Evolutionary conservation across 2,888 invertebrate species (phyloP).

Genomic region (Meta bourneti): DNA sequence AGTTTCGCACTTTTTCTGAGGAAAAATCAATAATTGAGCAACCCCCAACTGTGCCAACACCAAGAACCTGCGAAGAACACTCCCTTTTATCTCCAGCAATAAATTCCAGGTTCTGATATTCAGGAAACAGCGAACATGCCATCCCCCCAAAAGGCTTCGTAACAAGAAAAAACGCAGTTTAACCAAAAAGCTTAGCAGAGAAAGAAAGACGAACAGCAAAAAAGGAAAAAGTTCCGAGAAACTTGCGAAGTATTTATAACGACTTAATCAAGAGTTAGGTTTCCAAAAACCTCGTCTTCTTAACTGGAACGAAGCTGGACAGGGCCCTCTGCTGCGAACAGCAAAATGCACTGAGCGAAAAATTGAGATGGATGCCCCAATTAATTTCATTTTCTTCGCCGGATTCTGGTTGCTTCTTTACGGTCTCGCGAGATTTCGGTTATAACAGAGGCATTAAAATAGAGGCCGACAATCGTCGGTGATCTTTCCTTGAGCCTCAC

Average conservation of each 20-base stretch:
- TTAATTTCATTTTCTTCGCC: conserved; percentile 65
- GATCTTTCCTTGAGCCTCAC: too few relatives aligned
- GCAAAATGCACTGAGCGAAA: conserved; percentile 68
- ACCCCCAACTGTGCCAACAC: background rate
- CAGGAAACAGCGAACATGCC: background rate
- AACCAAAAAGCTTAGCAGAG: background rate
- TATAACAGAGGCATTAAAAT: too few relatives aligned
- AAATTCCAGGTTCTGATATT: conserved; percentile 12
- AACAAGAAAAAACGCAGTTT: conserved; percentile 5
- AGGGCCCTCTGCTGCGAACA: conserved; percentile 45
- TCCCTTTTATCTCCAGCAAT: background rate
- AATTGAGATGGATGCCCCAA: conserved; percentile 71
- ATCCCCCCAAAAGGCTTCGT: background rate
- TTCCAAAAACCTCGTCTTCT: conserved; percentile 25
- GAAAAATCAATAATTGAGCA: background rate
- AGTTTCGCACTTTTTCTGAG: too few relatives aligned
- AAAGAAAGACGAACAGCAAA: conserved; percentile 6
- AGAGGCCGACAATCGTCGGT: too few relatives aligned
- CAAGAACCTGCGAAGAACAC: background rate
- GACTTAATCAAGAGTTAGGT: conserved; percentile 44
- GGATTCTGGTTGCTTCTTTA: conserved; percentile 27
- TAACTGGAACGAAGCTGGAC: conserved; percentile 2
- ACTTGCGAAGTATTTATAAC: conserved; percentile 50
- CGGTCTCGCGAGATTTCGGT: background rate
- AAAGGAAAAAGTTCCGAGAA: conserved; percentile 11